Base-by-base conservation (phyloP, 2,797 vertebrate species). In the Leucoraja ocellata region DNA sequence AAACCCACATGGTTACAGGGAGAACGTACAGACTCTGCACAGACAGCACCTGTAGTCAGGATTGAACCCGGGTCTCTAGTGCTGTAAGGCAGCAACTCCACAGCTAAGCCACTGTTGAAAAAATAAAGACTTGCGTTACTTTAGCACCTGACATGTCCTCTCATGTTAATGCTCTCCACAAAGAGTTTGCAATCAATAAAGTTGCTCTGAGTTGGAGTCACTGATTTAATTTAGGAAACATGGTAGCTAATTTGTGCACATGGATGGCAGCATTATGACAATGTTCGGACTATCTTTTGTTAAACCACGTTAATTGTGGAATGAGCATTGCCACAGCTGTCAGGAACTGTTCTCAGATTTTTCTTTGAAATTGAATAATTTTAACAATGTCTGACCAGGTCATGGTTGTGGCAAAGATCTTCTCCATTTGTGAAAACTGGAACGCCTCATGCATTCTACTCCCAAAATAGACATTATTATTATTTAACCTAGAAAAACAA, bases 381-480 rank as follows among this genome's bases (percentile, higher is more conserved):
- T 54, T 5, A 54, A 65, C 6, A 88, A 88, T 32, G 4, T 28
- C 2, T n/a, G 58, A 88, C 61, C 28, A 63, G 14, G 63, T 6
- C 63, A 1, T 88, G 28, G 14, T n/a, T 88, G 84, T 58, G 2
- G 61, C 84, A 88, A 88, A 88, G 84, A 65, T 8, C 84, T 63
- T 88, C 14, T 1, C 13, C 84, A 88, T 21, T 88, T 88, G 6
- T 88, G 28, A 61, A 14, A 88, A 61, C 23, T 83, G 80, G 21
- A 58, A 83, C 3, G n/a, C n/a, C 18, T 65, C 32, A 14, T 28
- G n/a, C 61, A 88, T 18, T 4, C n/a, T 65, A 7, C 18, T 65
- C 58, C 81, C 84, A 88, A 88, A 88, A 88, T 88, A 88, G 84
- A 32, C n/a, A 6, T 65, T 88, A 88, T 88, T 88, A 88, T 65